Conservation (phyloP, 2,113 vertebrate genomes). For the Cranoglanis bouderius region DNA sequence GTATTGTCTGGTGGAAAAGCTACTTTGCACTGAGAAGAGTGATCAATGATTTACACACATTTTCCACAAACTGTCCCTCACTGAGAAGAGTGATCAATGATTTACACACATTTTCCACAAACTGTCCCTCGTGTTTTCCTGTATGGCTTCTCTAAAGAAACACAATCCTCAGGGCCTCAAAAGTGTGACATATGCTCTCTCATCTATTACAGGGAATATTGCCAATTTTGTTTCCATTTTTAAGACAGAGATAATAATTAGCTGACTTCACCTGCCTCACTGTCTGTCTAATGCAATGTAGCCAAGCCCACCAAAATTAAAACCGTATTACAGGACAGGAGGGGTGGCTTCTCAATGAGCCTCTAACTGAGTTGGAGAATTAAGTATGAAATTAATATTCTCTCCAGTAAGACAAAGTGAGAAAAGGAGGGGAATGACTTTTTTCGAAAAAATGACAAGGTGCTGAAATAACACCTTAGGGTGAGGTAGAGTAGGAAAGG, state of each 20-base stretch:
- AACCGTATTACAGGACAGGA: constrained; percentile 56
- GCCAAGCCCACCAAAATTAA: constrained; percentile 62
- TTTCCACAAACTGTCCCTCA: constrained; percentile 10
- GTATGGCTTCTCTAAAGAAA: background rate
- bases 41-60: background rate
- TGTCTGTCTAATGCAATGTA: constrained; percentile 56
- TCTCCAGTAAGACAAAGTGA: constrained; percentile 48
- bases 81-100: too few species aligned
- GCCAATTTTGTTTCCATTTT: constrained; percentile 45
- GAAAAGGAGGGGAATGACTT: background rate
- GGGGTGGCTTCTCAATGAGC: constrained; percentile 56
- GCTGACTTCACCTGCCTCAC: constrained; percentile 53
- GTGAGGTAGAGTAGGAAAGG: background rate
- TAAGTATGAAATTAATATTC: constrained; percentile 61
- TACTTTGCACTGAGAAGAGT: background rate
- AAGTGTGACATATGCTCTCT: background rate
- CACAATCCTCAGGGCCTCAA: background rate
- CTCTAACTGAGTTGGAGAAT: constrained; percentile 57
- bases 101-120: background rate
- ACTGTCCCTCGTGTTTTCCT: background rate
- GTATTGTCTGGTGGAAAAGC: background rate
- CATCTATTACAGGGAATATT: constrained; percentile 44
- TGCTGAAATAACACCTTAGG: background rate
- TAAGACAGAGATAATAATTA: constrained; percentile 57
- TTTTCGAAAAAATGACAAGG: constrained; percentile 18